Percentiles rank a stretch among this genome's conserved stretches.
Evolutionary conservation across 2,113 vertebrate species (phyloP).

Genomic region (Callionymus lyra): DNA sequence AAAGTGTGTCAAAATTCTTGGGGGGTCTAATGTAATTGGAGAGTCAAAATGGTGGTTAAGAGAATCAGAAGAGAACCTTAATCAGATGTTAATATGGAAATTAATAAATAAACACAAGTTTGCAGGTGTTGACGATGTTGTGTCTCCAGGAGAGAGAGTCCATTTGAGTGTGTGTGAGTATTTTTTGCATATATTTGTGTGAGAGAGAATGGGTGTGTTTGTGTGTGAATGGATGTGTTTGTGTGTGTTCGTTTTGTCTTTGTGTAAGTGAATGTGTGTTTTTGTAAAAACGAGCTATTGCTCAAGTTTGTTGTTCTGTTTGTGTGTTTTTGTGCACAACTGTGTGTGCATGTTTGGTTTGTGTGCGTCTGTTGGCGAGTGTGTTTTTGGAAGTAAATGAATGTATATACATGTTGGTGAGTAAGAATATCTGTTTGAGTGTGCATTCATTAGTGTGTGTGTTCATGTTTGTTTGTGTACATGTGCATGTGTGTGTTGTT

Average conservation of each 20-base stretch:
- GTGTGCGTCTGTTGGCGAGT: constrained; percentile 10
- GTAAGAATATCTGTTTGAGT: constrained; percentile 41
- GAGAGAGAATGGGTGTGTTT: constrained; percentile 27
- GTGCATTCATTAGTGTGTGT: constrained; percentile 17
- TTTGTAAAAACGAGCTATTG: too few species aligned
- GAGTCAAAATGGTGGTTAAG: too few species aligned
- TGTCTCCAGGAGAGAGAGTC: constrained; percentile 3
- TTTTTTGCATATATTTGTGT: constrained; percentile 29
- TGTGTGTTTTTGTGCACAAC: constrained; percentile 25
- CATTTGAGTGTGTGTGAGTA: neutral
- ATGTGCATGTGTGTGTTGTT: constrained; percentile 33
- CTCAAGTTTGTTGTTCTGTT: too few species aligned
- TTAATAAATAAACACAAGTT: too few species aligned
- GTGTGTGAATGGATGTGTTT: neutral
- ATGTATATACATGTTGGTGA: constrained; percentile 21
- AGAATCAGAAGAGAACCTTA: too few species aligned
- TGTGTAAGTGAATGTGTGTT: constrained; percentile 32
- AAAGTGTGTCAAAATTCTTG: too few species aligned
- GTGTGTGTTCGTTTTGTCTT: constrained; percentile 36
- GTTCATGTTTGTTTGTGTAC: constrained; percentile 45
- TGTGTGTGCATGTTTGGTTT: constrained; percentile 44
- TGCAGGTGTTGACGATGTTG: too few species aligned
- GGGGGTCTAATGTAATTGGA: too few species aligned
- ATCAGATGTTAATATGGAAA: too few species aligned
- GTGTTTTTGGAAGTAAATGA: constrained; percentile 2